Evolutionary conservation across 2,113 vertebrate genomes (phyloP).

Genomic region (Loxodonta africana): DNA sequence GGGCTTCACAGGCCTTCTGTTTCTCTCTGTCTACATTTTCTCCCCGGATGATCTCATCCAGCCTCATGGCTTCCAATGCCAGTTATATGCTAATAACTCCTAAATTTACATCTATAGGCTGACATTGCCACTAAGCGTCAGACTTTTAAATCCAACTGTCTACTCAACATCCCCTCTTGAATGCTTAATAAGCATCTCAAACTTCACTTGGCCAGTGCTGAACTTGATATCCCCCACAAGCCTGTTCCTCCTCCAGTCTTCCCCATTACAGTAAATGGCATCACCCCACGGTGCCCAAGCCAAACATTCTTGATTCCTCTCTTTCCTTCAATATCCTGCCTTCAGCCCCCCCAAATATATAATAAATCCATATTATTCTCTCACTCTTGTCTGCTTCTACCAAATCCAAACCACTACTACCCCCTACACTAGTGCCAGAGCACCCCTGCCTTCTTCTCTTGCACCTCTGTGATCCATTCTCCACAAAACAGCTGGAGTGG

Average conservation of each 20-base stretch:
- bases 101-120: fast-evolving
- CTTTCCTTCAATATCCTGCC: not conserved
- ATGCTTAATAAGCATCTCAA: no score
- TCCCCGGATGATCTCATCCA: not conserved
- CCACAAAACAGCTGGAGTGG: no score
- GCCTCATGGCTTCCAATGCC: not conserved
- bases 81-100: not conserved
- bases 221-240: fast-evolving
- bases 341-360: not conserved
- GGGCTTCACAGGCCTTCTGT: not conserved
- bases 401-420: not conserved
- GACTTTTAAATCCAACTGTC: fast-evolving
- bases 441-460: not conserved
- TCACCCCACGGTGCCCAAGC: not conserved
- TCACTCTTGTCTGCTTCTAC: not conserved
- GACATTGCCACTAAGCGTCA: fast-evolving
- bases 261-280: fast-evolving
- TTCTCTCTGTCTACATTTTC: not conserved
- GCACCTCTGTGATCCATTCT: not conserved
- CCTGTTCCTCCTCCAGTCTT: not conserved
- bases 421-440: not conserved
- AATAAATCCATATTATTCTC: not conserved
- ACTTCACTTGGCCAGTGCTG: not conserved
- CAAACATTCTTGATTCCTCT: not conserved
- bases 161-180: fast-evolving